Evolutionary conservation across 2,797 vertebrate species (phyloP).

Genomic region (Danio albolineatus): DNA sequence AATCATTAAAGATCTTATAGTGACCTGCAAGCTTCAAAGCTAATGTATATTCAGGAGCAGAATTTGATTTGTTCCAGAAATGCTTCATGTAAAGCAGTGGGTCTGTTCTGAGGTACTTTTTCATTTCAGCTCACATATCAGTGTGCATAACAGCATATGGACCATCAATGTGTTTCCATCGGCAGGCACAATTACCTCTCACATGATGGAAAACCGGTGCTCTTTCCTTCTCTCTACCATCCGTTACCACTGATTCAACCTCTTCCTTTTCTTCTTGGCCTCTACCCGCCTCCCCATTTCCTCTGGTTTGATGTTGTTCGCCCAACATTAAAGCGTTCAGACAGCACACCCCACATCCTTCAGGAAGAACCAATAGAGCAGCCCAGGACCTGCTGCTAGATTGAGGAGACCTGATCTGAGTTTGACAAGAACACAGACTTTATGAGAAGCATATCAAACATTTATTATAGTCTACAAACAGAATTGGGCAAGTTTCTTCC

Average conservation of each 20-base stretch:
- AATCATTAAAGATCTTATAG: constrained; percentile 18
- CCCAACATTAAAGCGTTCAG: constrained; percentile 65
- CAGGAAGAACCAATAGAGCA: constrained; percentile 40
- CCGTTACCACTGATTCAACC: constrained; percentile 49
- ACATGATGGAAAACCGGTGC: constrained; percentile 55
- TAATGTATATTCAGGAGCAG: constrained; percentile 34
- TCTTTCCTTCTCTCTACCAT: constrained; percentile 42
- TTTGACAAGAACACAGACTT: too few species aligned
- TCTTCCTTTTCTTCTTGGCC: constrained; percentile 61
- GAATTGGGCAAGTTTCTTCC: too few species aligned
- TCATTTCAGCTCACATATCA: constrained; percentile 30
- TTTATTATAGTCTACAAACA: too few species aligned
- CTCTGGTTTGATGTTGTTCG: constrained; percentile 73
- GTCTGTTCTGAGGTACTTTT: constrained; percentile 21
- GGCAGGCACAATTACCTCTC: constrained; percentile 23
- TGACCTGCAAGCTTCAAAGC: constrained; percentile 7
- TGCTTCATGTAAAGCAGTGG: background rate
- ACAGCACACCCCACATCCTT: constrained; percentile 81
- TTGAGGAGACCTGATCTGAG: background rate
- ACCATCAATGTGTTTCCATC: constrained; percentile 3
- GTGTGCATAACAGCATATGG: background rate
- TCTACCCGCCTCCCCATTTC: constrained; percentile 73
- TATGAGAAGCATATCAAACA: too few species aligned
- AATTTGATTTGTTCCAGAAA: background rate
- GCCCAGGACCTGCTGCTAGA: constrained; percentile 3